A percentile compares a stretch with the other conserved stretches of the same genome.
Evolutionary conservation across 2,113 vertebrate species (phyloP).

Genomic region (Eublepharis macularius): DNA sequence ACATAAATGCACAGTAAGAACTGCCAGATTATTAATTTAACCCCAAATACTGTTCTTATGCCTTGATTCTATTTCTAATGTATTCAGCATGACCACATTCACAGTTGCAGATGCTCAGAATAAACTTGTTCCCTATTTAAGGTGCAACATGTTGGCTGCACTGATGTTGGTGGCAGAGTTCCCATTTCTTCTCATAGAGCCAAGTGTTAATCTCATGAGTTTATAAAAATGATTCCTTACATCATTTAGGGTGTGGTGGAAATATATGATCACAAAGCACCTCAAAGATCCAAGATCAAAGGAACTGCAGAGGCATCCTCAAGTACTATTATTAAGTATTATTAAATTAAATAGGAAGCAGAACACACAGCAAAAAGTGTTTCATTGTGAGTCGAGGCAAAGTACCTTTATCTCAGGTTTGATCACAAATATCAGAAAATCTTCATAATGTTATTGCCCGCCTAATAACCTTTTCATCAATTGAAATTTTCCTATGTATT

Average conservation of each 20-base stretch:
- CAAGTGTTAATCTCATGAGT: constrained; percentile 49
- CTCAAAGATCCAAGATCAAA: constrained; percentile 63
- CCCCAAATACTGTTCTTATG: neutral
- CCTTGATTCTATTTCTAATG: neutral
- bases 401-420: constrained; percentile 50
- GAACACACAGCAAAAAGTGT: constrained; percentile 56
- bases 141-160: neutral
- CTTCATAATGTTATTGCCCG: constrained; percentile 2
- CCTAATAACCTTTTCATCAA: neutral
- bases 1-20: neutral
- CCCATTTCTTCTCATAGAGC: neutral
- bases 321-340: constrained; percentile 67
- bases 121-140: neutral
- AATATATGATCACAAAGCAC: constrained; percentile 47
- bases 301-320: constrained; percentile 37
- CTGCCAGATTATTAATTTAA: neutral
- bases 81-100: neutral
- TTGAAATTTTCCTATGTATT: neutral
- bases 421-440: constrained; percentile 26
- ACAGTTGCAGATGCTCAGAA: neutral
- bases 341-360: constrained; percentile 72
- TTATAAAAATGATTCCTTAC: constrained; percentile 54
- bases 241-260: constrained; percentile 46
- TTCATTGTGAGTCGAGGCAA: constrained; percentile 53
- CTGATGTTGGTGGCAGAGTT: neutral